Percentiles rank a stretch among this genome's conserved stretches.
Conservation (phyloP, 2,797 vertebrate species). For the Diplodus sargus region DNA sequence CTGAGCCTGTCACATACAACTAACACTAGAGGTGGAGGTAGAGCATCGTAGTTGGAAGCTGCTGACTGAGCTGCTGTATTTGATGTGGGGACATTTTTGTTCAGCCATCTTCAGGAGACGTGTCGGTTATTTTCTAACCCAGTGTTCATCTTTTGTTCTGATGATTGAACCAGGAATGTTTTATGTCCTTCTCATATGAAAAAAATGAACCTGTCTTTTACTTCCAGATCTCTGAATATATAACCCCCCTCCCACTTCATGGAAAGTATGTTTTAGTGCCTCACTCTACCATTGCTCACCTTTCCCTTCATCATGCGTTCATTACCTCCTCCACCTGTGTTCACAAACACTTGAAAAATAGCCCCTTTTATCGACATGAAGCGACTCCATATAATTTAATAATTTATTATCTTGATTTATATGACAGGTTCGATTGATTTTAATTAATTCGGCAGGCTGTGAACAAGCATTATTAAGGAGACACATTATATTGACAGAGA, state of each 20-base stretch:
- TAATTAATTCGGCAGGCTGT: constrained; percentile 81
- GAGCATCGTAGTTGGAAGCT: no score
- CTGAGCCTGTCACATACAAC: no score
- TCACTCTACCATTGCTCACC: not conserved
- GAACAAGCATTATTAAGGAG: constrained; percentile 81
- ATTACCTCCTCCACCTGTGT: not conserved
- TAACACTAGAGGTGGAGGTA: no score
- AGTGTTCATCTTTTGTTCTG: not conserved
- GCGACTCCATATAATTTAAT: constrained; percentile 75
- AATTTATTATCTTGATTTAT: constrained; percentile 82
- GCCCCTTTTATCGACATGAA: constrained; percentile 62
- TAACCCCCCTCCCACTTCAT: not conserved
- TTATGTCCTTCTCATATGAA: not conserved
- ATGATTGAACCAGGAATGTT: not conserved
- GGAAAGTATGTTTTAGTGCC: not conserved
- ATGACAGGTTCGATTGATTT: constrained; percentile 81
- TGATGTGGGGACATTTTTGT: no score
- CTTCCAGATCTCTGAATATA: not conserved
- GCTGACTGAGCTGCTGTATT: no score
- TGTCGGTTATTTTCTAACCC: no score
- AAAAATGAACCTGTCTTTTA: not conserved
- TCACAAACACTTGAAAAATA: constrained; percentile 70
- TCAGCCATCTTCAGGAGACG: no score
- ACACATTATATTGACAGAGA: constrained; percentile 82
- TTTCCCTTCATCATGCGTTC: not conserved